A percentile compares a stretch with the other conserved stretches of the same genome.
These are phyloP conservation scores for Acromyrmex heyeri DNA, from an alignment of 1,140 invertebrate genomes.

Conservation along the genomic window DNA sequence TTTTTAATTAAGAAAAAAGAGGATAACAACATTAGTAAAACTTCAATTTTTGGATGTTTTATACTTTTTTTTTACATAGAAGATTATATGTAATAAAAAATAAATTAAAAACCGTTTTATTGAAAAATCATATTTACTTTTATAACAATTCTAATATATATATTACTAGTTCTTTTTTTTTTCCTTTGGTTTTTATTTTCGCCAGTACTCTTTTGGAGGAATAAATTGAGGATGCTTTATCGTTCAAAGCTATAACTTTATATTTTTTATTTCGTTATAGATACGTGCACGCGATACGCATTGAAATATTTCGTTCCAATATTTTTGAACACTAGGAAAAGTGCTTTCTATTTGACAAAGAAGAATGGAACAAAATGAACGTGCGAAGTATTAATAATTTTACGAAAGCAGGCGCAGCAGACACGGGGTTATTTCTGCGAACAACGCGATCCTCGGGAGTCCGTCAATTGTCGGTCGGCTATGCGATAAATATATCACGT, in stretches of 20 bases:
- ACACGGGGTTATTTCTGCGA: slow-evolving; percentile 60
- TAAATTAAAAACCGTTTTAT: too few species aligned
- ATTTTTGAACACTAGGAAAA: neutral
- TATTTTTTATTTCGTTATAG: neutral
- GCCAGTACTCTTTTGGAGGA: too few species aligned
- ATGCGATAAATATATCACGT: slow-evolving; percentile 6
- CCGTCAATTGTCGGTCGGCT: slow-evolving; percentile 27
- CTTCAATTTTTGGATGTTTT: too few species aligned
- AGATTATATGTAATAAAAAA: too few species aligned
- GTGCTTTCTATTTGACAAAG: slow-evolving; percentile 1
- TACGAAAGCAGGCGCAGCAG: slow-evolving; percentile 2
- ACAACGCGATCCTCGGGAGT: neutral
- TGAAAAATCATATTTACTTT: too few species aligned
- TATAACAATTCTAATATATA: too few species aligned
- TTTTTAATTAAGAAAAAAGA: neutral
- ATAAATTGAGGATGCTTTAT: too few species aligned
- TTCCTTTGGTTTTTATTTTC: too few species aligned
- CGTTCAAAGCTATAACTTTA: neutral
- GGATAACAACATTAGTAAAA: neutral
- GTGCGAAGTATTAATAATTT: slow-evolving; percentile 65
- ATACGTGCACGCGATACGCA: neutral
- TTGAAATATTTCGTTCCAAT: neutral
- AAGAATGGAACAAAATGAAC: slow-evolving; percentile 34
- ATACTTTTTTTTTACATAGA: too few species aligned
- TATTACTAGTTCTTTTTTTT: too few species aligned